Base-by-base conservation (phyloP, 1,140 invertebrate species). In the Archivesica marissinica region DNA sequence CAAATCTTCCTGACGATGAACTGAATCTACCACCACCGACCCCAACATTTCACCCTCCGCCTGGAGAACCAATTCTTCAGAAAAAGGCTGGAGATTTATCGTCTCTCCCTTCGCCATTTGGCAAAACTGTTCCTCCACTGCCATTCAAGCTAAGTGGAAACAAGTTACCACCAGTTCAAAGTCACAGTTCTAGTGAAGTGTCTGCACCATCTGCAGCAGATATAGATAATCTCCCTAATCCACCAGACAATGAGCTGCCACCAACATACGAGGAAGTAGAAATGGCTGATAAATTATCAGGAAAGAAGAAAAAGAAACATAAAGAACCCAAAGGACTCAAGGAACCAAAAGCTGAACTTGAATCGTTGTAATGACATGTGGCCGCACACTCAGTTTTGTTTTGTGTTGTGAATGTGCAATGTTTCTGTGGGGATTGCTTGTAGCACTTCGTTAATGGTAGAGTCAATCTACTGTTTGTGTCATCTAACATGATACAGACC, bases 221-320 rank as follows among this genome's bases (percentile, higher is more conserved):
- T 28, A 33, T 86, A 28, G 81, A 81, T 33, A 84, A 85, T 72
- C 85, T 88, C 25, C 88, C 88, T 0, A 54, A 20, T 13, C 88
- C 88, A 2, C 85, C 85, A 0, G 74, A 85, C 2, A 85, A 88
- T 20, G 30, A 50, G 15, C 72, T 72, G 1, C 87, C 87, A 4
- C 87, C 87, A 4, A 72, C 85, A 0, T 87, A 87, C 74, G 77
- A 81, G 1, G 87, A 88, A 13, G 79, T 81, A 35, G 74, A 76
- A 33, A 85, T 83, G 64, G 87, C 84, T 15, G 41, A 59, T 25
- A 82, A 86, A 44, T 56, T 78, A 39, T 85, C 87, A 47, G 85
- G 79, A 23, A 81, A 77, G 50, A 81, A 81, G 72, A 81, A 76
- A 50, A 81, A 81, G 66, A 77, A 85, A 33, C 47, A 66, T 11